Percentiles rank a stretch among this genome's conserved stretches.
Evolutionary conservation across 2,888 invertebrate species (phyloP).

Genomic region (Dyspetes luteomarginatus): DNA sequence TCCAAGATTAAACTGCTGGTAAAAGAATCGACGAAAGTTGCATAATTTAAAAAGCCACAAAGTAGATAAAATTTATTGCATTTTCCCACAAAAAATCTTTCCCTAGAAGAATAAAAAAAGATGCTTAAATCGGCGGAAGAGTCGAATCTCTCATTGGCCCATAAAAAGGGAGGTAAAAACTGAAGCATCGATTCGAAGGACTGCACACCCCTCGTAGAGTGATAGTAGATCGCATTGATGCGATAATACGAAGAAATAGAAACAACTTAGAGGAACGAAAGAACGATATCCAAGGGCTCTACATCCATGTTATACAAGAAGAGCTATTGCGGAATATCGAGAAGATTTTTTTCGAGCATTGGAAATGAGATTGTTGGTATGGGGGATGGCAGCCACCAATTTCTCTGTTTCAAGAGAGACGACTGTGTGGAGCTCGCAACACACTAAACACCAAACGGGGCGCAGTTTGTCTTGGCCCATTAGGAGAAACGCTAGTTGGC

Average conservation of each 20-base stretch:
- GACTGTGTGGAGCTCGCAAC: constrained; percentile 51
- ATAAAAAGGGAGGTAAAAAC: neutral
- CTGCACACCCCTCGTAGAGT: neutral
- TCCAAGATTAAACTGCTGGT: too few relatives aligned
- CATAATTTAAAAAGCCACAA: too few relatives aligned
- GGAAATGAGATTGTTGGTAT: constrained; percentile 38
- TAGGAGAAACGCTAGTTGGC: constrained; percentile 83
- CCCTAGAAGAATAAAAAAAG: neutral
- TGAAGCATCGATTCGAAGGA: neutral
- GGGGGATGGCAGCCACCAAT: constrained; percentile 46
- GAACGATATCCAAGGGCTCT: constrained; percentile 26
- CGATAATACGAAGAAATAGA: neutral
- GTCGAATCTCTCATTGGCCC: neutral
- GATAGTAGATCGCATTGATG: neutral
- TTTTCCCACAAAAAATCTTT: too few relatives aligned
- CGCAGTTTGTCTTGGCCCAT: constrained; percentile 84
- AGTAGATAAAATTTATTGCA: too few relatives aligned
- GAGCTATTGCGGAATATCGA: constrained; percentile 47
- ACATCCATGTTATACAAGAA: constrained; percentile 35
- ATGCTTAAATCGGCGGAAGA: neutral
- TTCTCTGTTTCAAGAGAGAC: constrained; percentile 14
- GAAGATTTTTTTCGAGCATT: constrained; percentile 50
- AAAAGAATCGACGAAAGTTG: too few relatives aligned
- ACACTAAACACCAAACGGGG: constrained; percentile 68
- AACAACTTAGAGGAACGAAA: neutral